A percentile compares a stretch with the other conserved stretches of the same genome.
Evolutionary conservation across 2,888 invertebrate species (phyloP).

Genomic region (Allophyes oxyacanthae): DNA sequence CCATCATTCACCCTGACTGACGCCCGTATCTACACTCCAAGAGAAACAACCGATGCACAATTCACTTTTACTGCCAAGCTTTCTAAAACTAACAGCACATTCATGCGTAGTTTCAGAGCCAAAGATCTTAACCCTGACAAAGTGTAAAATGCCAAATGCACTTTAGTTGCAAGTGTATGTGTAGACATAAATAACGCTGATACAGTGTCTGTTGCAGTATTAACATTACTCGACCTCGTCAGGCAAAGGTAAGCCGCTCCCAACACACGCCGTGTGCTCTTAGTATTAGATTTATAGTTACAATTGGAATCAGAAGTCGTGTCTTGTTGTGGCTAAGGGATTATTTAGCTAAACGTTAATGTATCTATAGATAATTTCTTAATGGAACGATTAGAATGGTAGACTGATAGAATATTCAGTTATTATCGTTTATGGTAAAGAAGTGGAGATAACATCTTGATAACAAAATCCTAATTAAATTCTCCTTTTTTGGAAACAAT

Average conservation of each 20-base stretch:
- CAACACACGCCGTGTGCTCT: slow-evolving; percentile 57
- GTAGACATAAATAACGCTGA: slow-evolving; percentile 45
- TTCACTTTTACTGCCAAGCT: slow-evolving; percentile 33
- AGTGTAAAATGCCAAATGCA: slow-evolving; percentile 42
- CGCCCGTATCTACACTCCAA: slow-evolving; percentile 3
- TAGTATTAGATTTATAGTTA: slow-evolving; percentile 66
- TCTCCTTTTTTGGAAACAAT: neutral
- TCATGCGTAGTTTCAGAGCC: slow-evolving; percentile 42
- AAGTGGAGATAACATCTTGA: neutral
- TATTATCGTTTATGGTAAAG: neutral
- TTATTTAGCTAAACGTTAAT: slow-evolving; percentile 62
- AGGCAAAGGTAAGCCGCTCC: slow-evolving; percentile 69
- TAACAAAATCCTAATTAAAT: neutral
- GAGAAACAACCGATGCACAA: slow-evolving; percentile 30
- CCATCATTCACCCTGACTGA: slow-evolving; percentile 26
- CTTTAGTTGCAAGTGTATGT: slow-evolving; percentile 35
- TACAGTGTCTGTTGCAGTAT: slow-evolving; percentile 48
- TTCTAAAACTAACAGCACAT: slow-evolving; percentile 37
- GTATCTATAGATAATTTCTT: slow-evolving; percentile 52
- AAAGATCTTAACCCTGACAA: slow-evolving; percentile 44
- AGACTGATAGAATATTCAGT: slow-evolving; percentile 17
- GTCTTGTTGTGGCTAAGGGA: slow-evolving; percentile 67
- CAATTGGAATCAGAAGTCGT: slow-evolving; percentile 72
- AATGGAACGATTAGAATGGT: slow-evolving; percentile 49
- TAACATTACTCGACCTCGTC: slow-evolving; percentile 68